Base-by-base conservation (phyloP, 2,113 vertebrate species). In the Marmota monax region DNA sequence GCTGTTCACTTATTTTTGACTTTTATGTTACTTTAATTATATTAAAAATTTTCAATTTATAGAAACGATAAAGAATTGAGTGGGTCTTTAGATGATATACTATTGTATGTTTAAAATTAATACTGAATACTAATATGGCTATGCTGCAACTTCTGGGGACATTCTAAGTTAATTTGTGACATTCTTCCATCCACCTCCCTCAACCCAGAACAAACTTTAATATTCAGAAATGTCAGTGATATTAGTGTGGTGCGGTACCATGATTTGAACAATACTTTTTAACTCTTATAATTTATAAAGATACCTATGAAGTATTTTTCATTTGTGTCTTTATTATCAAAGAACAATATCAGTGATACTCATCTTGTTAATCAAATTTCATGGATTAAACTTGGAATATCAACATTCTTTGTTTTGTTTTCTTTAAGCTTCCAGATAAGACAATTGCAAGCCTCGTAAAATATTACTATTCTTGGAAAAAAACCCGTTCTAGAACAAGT, bases 401-500 rank as follows among this genome's bases (percentile, higher is more conserved):
- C 96, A 95, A 97, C 73, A 63, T 69, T 94, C 74, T 95, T 96
- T 65, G 83, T 97, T 98, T 94, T 63, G 61, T 63, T 61, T 61
- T 61, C 58, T 61, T 88, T 72, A 98, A 99, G 99, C 98, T 99
- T 97, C 99, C 99, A 90, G 99, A 99, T 97, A 99, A 99, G 94
- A 99, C 99, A 97, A 99, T 99, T 98, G 99, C 99, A 98, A 99
- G 99, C 93, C 99, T 99, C 98, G 99, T 99, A 96, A 99, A 99
- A 98, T 99, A 99, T 89, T 99, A 99, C 98, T 99, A 99, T 98
- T 99, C 99, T 2, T 99, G 99, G 99, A 99, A 99, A 98, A 99
- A 99, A 98, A 99, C 99, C 0, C 99, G 99, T 27, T 99, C 99
- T 97, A 99, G 99, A 96, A 99, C 99, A 94, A 99, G 99, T 97